Evolutionary conservation across 2,888 invertebrate genomes (phyloP).

Genomic region (Coecobrya sp.): DNA sequence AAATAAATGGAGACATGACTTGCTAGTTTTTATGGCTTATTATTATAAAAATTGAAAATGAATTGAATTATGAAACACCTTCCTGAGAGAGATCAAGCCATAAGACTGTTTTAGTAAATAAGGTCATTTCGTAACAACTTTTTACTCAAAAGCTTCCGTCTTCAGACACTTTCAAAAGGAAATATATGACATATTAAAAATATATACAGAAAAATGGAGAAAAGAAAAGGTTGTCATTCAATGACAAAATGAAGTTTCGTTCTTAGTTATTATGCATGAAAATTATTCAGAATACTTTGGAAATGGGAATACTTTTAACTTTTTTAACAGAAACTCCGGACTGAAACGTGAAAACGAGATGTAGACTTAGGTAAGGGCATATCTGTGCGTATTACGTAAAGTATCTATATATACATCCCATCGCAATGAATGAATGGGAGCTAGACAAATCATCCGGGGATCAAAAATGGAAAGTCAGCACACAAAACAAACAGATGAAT

Average conservation of each 20-base stretch:
- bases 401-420: background rate
- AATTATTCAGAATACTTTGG: constrained; percentile 29
- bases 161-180: background rate
- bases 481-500: constrained; percentile 84
- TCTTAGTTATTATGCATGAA: constrained; percentile 3
- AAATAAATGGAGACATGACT: background rate
- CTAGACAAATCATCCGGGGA: constrained; percentile 74
- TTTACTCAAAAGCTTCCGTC: background rate
- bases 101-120: background rate
- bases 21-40: background rate
- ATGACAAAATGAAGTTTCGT: constrained; percentile 66
- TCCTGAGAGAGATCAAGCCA: background rate
- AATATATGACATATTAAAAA: background rate
- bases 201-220: background rate
- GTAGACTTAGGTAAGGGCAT: background rate
- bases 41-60: background rate
- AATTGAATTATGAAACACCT: background rate
- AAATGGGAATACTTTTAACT: background rate
- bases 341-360: background rate
- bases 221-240: constrained; percentile 65
- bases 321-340: constrained; percentile 25
- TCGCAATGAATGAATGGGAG: constrained; percentile 45
- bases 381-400: background rate
- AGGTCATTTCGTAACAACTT: background rate
- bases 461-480: constrained; percentile 73